Base-by-base conservation (phyloP, 2,113 vertebrate genomes). In the Periophthalmodon schlosseri region DNA sequence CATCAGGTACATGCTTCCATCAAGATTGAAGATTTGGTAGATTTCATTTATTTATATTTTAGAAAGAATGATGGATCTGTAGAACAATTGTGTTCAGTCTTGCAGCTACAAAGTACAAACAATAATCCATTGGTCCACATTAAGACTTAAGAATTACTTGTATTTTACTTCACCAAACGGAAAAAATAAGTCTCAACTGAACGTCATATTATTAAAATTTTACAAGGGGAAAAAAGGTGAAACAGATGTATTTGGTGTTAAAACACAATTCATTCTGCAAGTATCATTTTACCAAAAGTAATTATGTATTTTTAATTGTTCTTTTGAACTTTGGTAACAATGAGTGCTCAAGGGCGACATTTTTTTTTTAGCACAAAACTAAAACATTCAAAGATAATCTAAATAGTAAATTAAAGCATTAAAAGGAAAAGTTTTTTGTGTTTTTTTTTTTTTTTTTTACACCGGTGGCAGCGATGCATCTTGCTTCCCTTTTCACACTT, bases 261-360 rank as follows among this genome's bases (percentile, higher is more conserved):
- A 21, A 60, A 28, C 57, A 28, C 23, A 60, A 28, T 28, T 28
- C 28, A 60, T 28, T 60, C 12, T 28, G 60, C 6, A 34, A 34
- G 14, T 33, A 63, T 14, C 60, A 63, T 24, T 63, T 63, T 24
- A 60, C 57, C 60, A 63, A 34, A 15, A 28, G 60, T 63, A 63
- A 63, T 63, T 63, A 33, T 63, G 28, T 33, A 8, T 24, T 34
- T 63, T 34, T 34, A 63, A 60, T 34, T 33, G 58, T 61, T 61
- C 58, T 61, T 63, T 63, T 63, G 12, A 63, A 34, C 60, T 63
- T 63, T 63, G 28, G 14, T 28, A 63, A 34, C 34, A 21, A 23
- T 58, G n/a, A 2, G 21, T 12, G 28, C 28, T 33, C 28, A 28
- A 61, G 23, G 28, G 58, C 9, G 10, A n/a, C n/a, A n/a, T 28